Conservation (phyloP, 2,113 vertebrate species). For the Genyomyrus donnyi region DNA sequence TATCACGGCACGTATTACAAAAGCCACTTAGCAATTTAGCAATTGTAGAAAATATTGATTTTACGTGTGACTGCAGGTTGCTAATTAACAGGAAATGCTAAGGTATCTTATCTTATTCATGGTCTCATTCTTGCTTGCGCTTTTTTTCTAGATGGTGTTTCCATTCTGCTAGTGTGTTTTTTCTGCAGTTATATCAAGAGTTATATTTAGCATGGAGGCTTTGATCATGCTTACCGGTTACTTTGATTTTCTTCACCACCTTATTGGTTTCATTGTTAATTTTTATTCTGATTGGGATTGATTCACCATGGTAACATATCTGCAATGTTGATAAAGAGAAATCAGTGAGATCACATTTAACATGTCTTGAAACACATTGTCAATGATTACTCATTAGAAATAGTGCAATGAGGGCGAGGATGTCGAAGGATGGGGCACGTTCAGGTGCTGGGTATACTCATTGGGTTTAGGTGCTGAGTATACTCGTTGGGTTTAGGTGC, state of each 20-base stretch:
- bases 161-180: neutral
- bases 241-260: slow-evolving; percentile 79
- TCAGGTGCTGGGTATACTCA: neutral
- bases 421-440: neutral
- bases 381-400: neutral
- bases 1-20: neutral
- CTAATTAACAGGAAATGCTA: neutral
- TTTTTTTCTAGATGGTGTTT: neutral
- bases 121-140: neutral
- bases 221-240: slow-evolving; percentile 57
- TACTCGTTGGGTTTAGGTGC: no score
- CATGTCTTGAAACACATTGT: neutral
- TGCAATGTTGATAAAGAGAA: slow-evolving; percentile 40
- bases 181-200: neutral
- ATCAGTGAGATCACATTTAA: neutral
- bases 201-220: neutral
- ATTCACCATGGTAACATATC: slow-evolving; percentile 77
- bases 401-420: neutral
- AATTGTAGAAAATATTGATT: neutral
- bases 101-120: neutral
- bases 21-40: neutral
- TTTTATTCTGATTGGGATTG: slow-evolving; percentile 68
- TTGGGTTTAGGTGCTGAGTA: no score
- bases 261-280: slow-evolving; percentile 83
- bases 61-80: neutral